Percentiles rank a stretch among this genome's conserved stretches.
Conservation (phyloP, 53 echinoderm and acorn worm species). For the Astropecten irregularis region DNA sequence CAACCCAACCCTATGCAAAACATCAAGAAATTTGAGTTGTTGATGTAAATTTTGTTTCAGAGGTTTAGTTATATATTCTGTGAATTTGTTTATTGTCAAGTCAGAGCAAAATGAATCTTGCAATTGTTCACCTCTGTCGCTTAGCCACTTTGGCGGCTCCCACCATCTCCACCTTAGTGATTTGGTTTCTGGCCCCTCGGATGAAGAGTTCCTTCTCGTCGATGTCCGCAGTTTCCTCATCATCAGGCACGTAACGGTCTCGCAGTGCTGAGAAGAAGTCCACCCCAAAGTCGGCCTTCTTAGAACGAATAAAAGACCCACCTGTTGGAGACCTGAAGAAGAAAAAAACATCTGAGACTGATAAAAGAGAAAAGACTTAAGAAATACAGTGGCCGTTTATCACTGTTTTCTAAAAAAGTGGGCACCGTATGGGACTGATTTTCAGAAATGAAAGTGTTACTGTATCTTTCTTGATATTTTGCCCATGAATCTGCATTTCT, state of each 20-base stretch:
- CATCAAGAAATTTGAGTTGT: too few species aligned
- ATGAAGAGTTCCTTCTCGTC: slow-evolving; percentile 72
- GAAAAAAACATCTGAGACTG: not conserved
- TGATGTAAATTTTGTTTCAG: too few species aligned
- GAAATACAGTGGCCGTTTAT: too few species aligned
- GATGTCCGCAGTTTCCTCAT: slow-evolving; percentile 78
- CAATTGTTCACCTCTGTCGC: slow-evolving; percentile 89
- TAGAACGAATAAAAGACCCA: slow-evolving; percentile 90
- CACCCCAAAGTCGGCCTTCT: slow-evolving; percentile 82
- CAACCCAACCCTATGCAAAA: too few species aligned
- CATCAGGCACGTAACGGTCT: slow-evolving; percentile 84
- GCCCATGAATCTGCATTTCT: too few species aligned
- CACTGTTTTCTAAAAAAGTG: too few species aligned
- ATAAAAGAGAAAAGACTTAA: too few species aligned
- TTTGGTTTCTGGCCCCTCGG: slow-evolving; percentile 39
- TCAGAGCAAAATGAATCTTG: too few species aligned
- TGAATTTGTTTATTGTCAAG: too few species aligned
- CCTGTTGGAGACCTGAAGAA: slow-evolving; percentile 67
- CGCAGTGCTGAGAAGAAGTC: slow-evolving; percentile 68
- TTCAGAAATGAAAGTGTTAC: too few species aligned
- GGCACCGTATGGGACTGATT: not conserved
- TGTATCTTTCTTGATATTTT: too few species aligned
- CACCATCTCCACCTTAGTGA: slow-evolving; percentile 87
- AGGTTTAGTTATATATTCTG: too few species aligned
- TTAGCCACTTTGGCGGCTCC: slow-evolving; percentile 78